Conservation (phyloP, 2,888 invertebrate species). For the Linyphia triangularis region DNA sequence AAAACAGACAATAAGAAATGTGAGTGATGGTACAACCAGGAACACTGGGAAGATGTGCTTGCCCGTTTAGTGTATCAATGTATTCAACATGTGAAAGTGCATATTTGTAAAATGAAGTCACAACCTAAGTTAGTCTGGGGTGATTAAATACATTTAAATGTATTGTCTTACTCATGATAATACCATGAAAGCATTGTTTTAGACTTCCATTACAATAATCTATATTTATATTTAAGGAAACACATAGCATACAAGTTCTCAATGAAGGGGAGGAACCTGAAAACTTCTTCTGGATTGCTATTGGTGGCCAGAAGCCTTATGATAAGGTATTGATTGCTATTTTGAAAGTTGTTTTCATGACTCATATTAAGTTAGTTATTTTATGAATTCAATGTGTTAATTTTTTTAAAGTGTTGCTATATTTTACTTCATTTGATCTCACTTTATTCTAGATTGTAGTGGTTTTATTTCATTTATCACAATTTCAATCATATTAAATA, state of each 20-base stretch:
- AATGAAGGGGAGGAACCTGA: slow-evolving; percentile 98
- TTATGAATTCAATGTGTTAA: background rate
- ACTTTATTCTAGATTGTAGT: background rate
- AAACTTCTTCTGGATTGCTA: slow-evolving; percentile 98
- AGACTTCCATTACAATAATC: no score
- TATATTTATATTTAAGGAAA: slow-evolving; percentile 78
- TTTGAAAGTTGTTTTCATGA: background rate
- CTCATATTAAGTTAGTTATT: background rate
- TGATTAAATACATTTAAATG: no score
- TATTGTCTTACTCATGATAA: no score
- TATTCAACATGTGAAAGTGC: no score
- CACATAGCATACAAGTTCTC: slow-evolving; percentile 84
- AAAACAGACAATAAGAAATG: no score
- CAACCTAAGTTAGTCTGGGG: no score
- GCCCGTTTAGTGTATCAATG: no score
- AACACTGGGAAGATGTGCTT: no score
- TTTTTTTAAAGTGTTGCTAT: background rate
- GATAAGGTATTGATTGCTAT: slow-evolving; percentile 82
- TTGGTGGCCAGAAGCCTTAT: slow-evolving; percentile 93
- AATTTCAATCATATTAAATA: background rate
- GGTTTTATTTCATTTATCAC: background rate
- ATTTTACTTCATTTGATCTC: background rate
- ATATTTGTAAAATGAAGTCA: no score
- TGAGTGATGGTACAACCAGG: no score
- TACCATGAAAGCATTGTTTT: no score